Evolutionary conservation across 2,113 vertebrate species (phyloP).

Genomic region (Hippocampus mohnikei): DNA sequence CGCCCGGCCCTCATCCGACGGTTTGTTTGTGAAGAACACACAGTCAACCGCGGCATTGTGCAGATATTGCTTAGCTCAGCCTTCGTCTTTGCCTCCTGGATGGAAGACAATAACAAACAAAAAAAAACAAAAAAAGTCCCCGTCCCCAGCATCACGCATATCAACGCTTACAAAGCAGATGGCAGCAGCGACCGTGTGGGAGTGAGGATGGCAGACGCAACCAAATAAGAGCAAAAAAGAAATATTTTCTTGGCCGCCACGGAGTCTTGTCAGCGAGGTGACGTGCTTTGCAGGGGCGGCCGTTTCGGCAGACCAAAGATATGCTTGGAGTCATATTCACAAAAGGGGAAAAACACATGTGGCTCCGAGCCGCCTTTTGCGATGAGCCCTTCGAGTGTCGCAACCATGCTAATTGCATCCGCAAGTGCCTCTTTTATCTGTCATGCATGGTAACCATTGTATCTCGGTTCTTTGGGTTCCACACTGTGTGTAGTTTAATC

Average conservation of each 20-base stretch:
- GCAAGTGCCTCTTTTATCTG: background rate
- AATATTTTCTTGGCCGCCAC: slow-evolving; percentile 50
- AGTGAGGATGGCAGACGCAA: slow-evolving; percentile 43
- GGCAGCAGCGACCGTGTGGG: slow-evolving; percentile 51
- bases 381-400: background rate
- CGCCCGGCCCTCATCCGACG: slow-evolving; percentile 11
- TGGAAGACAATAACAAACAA: slow-evolving; percentile 57
- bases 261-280: slow-evolving; percentile 40
- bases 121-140: slow-evolving; percentile 40
- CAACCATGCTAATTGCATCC: background rate
- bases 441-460: background rate
- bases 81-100: slow-evolving; percentile 50
- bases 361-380: background rate
- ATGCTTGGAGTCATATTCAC: background rate
- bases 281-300: slow-evolving; percentile 25
- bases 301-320: background rate
- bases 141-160: slow-evolving; percentile 55
- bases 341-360: background rate
- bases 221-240: slow-evolving; percentile 54
- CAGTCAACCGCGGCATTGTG: slow-evolving; percentile 15
- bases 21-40: slow-evolving; percentile 47
- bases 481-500: no score
- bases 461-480: no score
- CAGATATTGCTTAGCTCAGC: slow-evolving; percentile 41
- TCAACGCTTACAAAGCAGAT: slow-evolving; percentile 52